Percentiles rank a stretch among this genome's conserved stretches.
Evolutionary conservation across 2,797 vertebrate species (phyloP).

Genomic region (Spizella passerina): DNA sequence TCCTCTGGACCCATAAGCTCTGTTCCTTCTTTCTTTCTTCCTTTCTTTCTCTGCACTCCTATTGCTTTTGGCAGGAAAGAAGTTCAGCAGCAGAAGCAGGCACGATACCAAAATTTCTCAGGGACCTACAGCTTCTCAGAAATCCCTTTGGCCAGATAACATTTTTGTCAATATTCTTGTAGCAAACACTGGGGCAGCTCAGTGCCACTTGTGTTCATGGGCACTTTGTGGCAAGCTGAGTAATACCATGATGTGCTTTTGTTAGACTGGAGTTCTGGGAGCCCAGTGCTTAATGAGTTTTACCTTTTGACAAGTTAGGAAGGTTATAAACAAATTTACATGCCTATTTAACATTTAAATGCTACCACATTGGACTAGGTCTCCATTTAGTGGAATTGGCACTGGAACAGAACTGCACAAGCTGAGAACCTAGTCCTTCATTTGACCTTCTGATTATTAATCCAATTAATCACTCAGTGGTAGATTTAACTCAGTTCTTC

Average conservation of each 20-base stretch:
- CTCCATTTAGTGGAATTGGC: not conserved
- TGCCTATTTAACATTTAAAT: not conserved
- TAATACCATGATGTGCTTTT: not conserved
- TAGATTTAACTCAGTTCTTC: constrained; percentile 22
- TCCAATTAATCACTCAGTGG: constrained; percentile 38
- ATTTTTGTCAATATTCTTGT: not conserved
- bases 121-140: not conserved
- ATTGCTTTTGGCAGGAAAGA: not conserved
- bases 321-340: not conserved
- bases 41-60: not conserved
- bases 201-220: not conserved
- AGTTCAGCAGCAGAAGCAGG: not conserved
- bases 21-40: not conserved
- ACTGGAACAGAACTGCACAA: not conserved
- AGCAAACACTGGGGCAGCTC: not conserved
- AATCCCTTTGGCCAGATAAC: not conserved
- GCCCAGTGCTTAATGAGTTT: not conserved
- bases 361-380: not conserved
- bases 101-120: not conserved
- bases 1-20: not conserved
- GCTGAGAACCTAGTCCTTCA: not conserved
- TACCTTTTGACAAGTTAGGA: not conserved
- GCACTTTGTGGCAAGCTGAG: not conserved
- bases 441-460: constrained; percentile 46
- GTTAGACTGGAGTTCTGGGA: not conserved